These are phyloP conservation scores for Parnassius smintheus DNA, from an alignment of 2,888 invertebrate species.

Conservation along the genomic window DNA sequence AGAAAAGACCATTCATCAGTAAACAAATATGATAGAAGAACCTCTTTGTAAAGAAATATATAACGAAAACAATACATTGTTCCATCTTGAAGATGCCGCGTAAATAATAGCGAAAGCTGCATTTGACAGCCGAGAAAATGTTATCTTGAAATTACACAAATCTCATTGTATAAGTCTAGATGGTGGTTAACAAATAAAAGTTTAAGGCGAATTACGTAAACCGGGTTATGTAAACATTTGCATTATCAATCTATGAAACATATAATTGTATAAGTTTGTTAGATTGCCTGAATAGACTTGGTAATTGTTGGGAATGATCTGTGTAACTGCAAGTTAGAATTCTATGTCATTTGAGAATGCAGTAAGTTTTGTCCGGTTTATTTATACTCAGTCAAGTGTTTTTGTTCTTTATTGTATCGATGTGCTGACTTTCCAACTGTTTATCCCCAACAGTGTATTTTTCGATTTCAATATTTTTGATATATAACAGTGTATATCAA, in stretches of 20 bases:
- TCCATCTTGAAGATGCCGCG: conserved; percentile 3
- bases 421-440: too few relatives aligned
- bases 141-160: conserved; percentile 9
- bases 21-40: background rate
- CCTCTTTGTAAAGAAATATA: background rate
- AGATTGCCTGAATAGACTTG: background rate
- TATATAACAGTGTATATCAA: too few relatives aligned
- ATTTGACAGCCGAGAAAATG: conserved; percentile 8
- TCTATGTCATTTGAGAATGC: too few relatives aligned
- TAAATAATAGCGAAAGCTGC: conserved; percentile 3
- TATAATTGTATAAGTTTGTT: background rate
- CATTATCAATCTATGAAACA: background rate
- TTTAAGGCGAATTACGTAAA: conserved; percentile 5
- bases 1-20: background rate
- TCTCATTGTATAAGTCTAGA: conserved; percentile 4
- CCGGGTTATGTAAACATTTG: background rate
- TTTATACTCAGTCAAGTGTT: too few relatives aligned
- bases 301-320: too few relatives aligned
- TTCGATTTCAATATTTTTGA: too few relatives aligned
- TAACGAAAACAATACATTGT: background rate
- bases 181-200: background rate
- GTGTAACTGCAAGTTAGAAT: too few relatives aligned
- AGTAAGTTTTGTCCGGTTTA: too few relatives aligned
- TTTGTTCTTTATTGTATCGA: too few relatives aligned
- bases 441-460: too few relatives aligned